phyloP scores from a whole-genome alignment of 2,888 invertebrate genomes.

The Cataglyphis cursor region DNA sequence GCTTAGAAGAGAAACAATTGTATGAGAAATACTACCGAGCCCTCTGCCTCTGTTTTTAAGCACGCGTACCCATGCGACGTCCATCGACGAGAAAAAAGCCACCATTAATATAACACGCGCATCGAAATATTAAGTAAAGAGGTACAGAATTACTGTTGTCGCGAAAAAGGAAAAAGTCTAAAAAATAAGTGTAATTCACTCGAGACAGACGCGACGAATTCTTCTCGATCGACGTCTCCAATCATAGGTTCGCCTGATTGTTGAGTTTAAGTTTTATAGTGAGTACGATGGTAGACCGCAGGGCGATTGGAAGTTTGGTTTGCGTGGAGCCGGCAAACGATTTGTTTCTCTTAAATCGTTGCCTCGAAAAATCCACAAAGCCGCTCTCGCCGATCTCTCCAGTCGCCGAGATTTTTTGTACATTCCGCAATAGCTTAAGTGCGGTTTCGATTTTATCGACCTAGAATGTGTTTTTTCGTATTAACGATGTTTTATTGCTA shows the following conservation, averaged over 20 bases:
- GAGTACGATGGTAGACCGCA: constrained; percentile 67
- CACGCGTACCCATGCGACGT: constrained; percentile 73
- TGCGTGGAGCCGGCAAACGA: neutral
- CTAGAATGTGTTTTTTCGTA: constrained; percentile 71
- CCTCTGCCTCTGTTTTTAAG: constrained; percentile 81
- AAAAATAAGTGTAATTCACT: constrained; percentile 21
- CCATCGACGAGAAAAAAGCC: constrained; percentile 66
- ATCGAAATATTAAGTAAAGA: constrained; percentile 5
- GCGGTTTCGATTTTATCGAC: constrained; percentile 59
- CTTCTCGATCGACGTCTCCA: constrained; percentile 74
- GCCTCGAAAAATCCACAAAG: neutral
- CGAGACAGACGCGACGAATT: constrained; percentile 40
- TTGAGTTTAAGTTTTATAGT: constrained; percentile 84
- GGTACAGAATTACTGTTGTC: neutral
- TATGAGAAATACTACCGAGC: constrained; percentile 74
- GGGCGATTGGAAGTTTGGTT: constrained; percentile 31
- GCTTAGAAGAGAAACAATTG: constrained; percentile 68
- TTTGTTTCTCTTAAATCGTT: constrained; percentile 11
- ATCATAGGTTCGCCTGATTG: constrained; percentile 75
- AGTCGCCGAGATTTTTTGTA: constrained; percentile 72
- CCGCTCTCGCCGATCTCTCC: neutral
- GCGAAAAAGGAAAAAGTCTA: neutral
- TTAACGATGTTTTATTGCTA: constrained; percentile 72
- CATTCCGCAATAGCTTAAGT: constrained; percentile 71
- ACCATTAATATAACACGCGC: constrained; percentile 1